phyloP scores from a whole-genome alignment of 2,797 vertebrate genomes.

The Channallabes apus region DNA sequence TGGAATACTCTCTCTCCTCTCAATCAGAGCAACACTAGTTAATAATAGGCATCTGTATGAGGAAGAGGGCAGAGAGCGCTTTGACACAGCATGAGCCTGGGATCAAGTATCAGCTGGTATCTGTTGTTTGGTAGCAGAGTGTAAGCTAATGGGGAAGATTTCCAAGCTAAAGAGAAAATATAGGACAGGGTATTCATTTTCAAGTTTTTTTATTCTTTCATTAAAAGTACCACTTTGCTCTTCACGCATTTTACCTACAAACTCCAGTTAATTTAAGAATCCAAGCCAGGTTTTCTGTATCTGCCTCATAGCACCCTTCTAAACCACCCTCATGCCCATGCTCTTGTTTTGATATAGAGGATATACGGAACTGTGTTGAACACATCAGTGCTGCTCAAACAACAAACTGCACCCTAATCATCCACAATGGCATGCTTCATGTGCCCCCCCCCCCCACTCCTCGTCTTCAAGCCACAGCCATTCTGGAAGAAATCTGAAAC shows the following conservation, averaged over 20 bases:
- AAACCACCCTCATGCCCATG: neutral
- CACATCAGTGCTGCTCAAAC: neutral
- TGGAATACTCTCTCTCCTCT: neutral
- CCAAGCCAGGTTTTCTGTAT: neutral
- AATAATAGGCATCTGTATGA: neutral
- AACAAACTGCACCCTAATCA: neutral
- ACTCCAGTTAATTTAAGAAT: neutral
- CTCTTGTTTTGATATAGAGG: neutral
- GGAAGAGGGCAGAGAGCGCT: neutral
- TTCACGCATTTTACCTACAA: neutral
- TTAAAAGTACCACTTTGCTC: neutral
- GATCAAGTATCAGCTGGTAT: neutral
- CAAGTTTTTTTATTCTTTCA: neutral
- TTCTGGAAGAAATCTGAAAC: slow-evolving; percentile 26
- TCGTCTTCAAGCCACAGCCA: neutral
- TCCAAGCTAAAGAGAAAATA: too few relatives aligned
- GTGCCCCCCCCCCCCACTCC: too few relatives aligned
- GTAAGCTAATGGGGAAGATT: neutral
- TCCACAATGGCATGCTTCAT: neutral
- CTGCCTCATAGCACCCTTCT: neutral
- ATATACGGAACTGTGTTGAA: neutral
- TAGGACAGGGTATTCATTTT: too few relatives aligned
- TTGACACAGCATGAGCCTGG: neutral
- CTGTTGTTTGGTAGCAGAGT: neutral
- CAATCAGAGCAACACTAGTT: neutral